Conservation (phyloP, 2,113 vertebrate genomes). For the Zosterops pallidus region DNA sequence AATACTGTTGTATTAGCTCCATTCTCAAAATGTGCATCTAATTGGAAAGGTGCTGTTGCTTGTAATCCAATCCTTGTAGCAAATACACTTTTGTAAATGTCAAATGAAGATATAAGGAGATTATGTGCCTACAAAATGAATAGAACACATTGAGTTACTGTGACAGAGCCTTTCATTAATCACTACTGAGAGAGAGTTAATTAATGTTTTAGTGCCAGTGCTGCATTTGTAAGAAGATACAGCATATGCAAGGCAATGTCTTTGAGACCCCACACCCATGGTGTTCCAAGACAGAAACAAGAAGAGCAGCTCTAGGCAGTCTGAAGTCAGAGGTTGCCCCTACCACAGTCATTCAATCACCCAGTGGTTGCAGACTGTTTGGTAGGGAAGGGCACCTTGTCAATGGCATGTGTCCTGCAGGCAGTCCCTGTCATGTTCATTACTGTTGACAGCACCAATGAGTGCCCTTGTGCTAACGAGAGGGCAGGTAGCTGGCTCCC, state of each 20-base stretch:
- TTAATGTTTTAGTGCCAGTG: neutral
- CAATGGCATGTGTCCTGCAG: neutral
- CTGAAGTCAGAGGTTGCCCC: neutral
- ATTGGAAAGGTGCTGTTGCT: constrained; percentile 24
- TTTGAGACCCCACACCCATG: neutral
- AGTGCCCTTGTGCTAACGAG: neutral
- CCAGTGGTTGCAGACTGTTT: neutral
- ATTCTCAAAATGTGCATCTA: constrained; percentile 28
- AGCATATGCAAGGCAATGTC: neutral
- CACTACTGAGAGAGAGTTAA: neutral
- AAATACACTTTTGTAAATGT: constrained; percentile 21
- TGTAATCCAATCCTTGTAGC: neutral
- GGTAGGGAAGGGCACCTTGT: constrained; percentile 43
- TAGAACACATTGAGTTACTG: constrained; percentile 18
- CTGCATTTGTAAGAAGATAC: neutral
- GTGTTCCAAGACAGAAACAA: neutral
- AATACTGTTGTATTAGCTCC: neutral
- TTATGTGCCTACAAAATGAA: constrained; percentile 24
- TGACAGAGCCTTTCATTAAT: constrained; percentile 39
- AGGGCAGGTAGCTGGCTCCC: constrained; percentile 25
- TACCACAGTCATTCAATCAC: neutral
- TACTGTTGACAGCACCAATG: neutral
- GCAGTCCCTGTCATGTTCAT: neutral
- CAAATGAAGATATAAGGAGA: constrained; percentile 40
- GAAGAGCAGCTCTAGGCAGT: neutral